Conservation (phyloP, 2,113 vertebrate species). For the Pteronura brasiliensis region DNA sequence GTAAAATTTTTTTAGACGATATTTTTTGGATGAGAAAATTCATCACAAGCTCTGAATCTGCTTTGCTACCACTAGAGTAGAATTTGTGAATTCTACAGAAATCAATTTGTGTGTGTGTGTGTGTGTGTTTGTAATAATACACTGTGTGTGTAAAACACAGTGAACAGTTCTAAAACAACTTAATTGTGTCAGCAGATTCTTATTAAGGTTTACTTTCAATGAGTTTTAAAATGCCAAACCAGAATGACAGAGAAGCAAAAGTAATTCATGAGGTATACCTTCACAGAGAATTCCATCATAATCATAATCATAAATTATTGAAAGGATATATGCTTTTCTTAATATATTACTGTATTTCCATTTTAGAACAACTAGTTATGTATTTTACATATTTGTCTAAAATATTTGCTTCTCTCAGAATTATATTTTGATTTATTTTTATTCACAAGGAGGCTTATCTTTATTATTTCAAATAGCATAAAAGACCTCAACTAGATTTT, state of each 20-base stretch:
- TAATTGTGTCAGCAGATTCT: neutral
- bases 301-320: neutral
- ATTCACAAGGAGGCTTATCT: neutral
- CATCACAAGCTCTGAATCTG: neutral
- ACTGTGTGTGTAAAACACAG: neutral
- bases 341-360: neutral
- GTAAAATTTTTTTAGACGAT: neutral
- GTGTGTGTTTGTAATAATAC: neutral
- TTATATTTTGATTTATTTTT: neutral
- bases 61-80: neutral
- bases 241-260: neutral
- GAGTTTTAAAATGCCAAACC: neutral
- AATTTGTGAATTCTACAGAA: neutral
- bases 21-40: neutral
- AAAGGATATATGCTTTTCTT: neutral
- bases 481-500: neutral
- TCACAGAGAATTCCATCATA: neutral
- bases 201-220: neutral
- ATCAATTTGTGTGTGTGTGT: neutral
- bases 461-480: neutral
- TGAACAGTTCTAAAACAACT: neutral
- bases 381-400: neutral
- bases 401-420: neutral
- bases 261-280: neutral
- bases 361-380: neutral